Evolutionary conservation across 1,140 invertebrate genomes (phyloP), one percentile per base, ranked within the genome.

Genomic region (Scaptomyza graminum): DNA sequence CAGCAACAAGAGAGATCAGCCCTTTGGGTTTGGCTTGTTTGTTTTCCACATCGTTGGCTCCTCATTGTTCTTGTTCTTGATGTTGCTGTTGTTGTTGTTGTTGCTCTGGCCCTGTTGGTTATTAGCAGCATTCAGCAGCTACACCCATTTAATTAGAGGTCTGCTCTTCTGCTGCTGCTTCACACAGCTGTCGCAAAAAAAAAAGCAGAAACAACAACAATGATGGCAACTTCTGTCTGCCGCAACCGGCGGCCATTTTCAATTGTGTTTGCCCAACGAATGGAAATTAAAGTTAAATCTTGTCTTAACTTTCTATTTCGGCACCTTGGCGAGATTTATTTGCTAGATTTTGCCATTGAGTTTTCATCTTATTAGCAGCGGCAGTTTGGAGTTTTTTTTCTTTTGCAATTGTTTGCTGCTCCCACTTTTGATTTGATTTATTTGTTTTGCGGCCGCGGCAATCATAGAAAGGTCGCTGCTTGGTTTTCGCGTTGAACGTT

Each of bases 121-220:
- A 78, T 82, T 83, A 79, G 79, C 72, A 65, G 62, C 69, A 75
- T 75, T 68, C 80, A 83, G 50, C 72, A 70, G 79, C 47, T 76
- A 79, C 80, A 73, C 79, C 79, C 79, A 83, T 83, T 83, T 83
- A 83, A 83, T 83, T 83, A 83, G 79, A 78, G 71, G 54, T 57
- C 62, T 68, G 28, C 18, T 22, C 28, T 31, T 64, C 76, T 51
- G 28, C 28, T 50, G 18, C 49, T 64, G 39, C 37, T 66, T 66
- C 67, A 50, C 67, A 68, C 57, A 68, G 66, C 57, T 62, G 66
- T 54, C 41, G 28, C 34, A 54, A 18, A 13, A 55, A 55, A 15
- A 55, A 41, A 31, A 55, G 25, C 37, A 5, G 18, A 18, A 55
- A 43, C 54, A 31, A 28, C 22, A 50, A 52, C 50, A 39, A 37